Evolutionary conservation across 1,140 invertebrate genomes (phyloP).

Genomic region (Eciton burchellii): DNA sequence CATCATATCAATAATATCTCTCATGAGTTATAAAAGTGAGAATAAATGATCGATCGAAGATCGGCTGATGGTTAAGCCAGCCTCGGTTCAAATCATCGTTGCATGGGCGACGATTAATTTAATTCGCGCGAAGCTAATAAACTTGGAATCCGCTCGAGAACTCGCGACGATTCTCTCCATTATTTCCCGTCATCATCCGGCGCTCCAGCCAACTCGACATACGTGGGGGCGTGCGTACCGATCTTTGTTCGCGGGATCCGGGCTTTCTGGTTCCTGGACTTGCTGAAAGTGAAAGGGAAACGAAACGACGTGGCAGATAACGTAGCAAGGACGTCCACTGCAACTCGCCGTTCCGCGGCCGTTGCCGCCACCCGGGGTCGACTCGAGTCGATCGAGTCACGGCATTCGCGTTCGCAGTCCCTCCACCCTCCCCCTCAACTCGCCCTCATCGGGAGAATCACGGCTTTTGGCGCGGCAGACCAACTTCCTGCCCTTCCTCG

Average conservation of each 20-base stretch:
- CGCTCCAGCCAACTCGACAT: background rate
- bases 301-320: constrained; percentile 82
- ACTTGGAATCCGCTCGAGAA: constrained; percentile 7
- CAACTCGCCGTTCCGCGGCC: constrained; percentile 66
- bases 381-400: constrained; percentile 71
- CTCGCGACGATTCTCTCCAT: background rate
- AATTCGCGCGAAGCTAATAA: constrained; percentile 11
- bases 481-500: constrained; percentile 16
- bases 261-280: constrained; percentile 83
- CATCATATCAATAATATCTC: no score
- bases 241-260: constrained; percentile 79
- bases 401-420: constrained; percentile 64
- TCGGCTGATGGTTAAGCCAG: background rate
- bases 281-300: constrained; percentile 85
- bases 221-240: constrained; percentile 41
- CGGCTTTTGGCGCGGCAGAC: background rate
- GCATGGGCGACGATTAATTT: no score
- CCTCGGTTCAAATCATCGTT: constrained; percentile 3
- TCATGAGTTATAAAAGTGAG: no score
- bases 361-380: constrained; percentile 81
- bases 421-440: background rate
- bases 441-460: background rate
- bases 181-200: constrained; percentile 31
- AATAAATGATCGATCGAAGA: background rate
- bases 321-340: constrained; percentile 85